phyloP scores from a whole-genome alignment of 2,888 invertebrate species.

The Deroplatys truncata region DNA sequence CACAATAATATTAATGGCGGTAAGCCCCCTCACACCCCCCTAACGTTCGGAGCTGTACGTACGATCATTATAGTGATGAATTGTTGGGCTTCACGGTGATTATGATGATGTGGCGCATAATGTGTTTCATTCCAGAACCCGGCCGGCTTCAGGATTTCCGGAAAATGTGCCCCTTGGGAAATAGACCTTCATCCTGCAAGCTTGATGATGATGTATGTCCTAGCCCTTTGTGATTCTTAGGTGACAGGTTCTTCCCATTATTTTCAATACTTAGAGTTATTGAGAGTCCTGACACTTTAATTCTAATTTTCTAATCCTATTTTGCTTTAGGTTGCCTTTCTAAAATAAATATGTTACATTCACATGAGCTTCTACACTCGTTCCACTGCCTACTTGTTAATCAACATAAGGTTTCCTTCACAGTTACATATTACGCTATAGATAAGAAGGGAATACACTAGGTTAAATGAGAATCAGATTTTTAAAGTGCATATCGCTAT shows the following conservation, averaged over 20 bases:
- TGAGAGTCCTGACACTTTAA: too few species aligned
- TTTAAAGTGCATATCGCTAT: too few species aligned
- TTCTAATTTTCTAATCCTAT: too few species aligned
- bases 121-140: background rate
- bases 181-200: background rate
- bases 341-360: too few species aligned
- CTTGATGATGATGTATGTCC: background rate
- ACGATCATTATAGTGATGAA: conserved; percentile 14
- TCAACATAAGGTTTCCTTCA: too few species aligned
- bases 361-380: too few species aligned
- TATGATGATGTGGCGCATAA: conserved; percentile 1
- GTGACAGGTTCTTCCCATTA: background rate
- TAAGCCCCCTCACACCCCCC: background rate
- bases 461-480: too few species aligned
- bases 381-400: too few species aligned
- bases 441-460: too few species aligned
- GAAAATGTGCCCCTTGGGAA: background rate
- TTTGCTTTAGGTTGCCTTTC: too few species aligned
- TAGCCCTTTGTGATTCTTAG: background rate
- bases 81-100: conserved; percentile 6
- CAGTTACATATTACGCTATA: too few species aligned
- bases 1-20: conserved; percentile 14
- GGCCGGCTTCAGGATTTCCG: background rate
- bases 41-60: conserved; percentile 1
- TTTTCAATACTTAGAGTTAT: background rate